These are phyloP conservation scores for Micronycteris hirsuta DNA, from an alignment of 2,113 vertebrate species.

Conservation along the genomic window DNA sequence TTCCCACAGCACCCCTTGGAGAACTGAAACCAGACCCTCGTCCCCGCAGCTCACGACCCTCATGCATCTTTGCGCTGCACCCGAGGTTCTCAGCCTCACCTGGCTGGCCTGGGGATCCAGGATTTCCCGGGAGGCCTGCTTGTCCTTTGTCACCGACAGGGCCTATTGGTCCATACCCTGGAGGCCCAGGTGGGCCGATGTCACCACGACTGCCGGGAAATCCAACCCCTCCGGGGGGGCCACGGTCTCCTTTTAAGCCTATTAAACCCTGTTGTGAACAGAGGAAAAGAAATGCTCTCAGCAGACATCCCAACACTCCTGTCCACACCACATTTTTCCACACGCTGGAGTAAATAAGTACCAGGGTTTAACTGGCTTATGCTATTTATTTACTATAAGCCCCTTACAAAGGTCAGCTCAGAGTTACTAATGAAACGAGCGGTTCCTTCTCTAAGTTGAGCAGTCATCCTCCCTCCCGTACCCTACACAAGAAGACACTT, in stretches of 20 bases:
- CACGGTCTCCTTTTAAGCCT: slow-evolving; percentile 93
- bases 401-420: background rate
- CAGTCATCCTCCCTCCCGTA: no score
- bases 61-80: background rate
- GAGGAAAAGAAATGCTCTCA: background rate
- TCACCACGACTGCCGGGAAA: slow-evolving; percentile 86
- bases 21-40: background rate
- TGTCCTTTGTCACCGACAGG: slow-evolving; percentile 91
- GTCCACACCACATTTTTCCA: accelerated
- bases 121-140: slow-evolving; percentile 85
- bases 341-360: background rate
- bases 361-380: accelerated
- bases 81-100: slow-evolving; percentile 77
- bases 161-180: slow-evolving; percentile 85
- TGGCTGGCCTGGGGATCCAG: slow-evolving; percentile 86
- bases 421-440: background rate
- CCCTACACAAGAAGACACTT: background rate
- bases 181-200: slow-evolving; percentile 88
- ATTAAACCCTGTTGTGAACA: slow-evolving; percentile 83
- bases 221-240: slow-evolving; percentile 88
- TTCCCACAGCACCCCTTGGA: background rate
- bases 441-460: no score
- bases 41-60: no score
- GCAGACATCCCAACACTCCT: accelerated
- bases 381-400: background rate